phyloP scores from a whole-genome alignment of 2,797 vertebrate species.

The Graptemys geographica region DNA sequence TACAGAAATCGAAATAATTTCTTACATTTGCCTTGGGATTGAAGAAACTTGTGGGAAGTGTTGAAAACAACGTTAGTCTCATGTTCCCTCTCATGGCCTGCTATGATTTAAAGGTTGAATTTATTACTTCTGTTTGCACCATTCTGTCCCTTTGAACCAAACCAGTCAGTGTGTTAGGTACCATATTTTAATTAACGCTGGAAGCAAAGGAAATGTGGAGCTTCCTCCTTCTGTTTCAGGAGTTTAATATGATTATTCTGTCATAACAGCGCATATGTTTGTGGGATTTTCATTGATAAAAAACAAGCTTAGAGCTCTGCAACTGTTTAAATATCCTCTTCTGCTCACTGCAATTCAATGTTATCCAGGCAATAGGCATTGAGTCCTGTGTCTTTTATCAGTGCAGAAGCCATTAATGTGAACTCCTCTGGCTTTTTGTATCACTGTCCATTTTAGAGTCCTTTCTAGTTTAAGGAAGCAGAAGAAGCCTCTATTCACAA shows the following conservation, averaged over 20 bases:
- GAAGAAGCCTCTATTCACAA: background rate
- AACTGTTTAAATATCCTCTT: background rate
- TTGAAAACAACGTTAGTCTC: background rate
- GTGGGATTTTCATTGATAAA: too few relatives aligned
- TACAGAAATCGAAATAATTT: background rate
- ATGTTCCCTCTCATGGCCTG: background rate
- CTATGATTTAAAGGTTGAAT: background rate
- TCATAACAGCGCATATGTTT: too few relatives aligned
- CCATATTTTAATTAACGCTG: background rate
- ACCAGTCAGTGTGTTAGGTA: background rate
- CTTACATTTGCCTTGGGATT: background rate
- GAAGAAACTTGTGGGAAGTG: background rate
- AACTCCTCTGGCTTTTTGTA: background rate
- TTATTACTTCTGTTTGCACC: background rate
- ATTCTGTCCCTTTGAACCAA: background rate
- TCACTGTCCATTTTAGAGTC: background rate
- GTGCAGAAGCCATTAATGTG: background rate
- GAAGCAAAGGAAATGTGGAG: background rate
- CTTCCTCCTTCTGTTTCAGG: too few relatives aligned
- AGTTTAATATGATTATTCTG: too few relatives aligned
- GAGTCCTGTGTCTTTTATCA: background rate
- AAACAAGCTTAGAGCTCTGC: background rate
- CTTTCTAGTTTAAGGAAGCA: background rate
- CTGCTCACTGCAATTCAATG: background rate
- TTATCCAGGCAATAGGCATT: background rate